Evolutionary conservation across 2,888 invertebrate species (phyloP), one percentile per base, ranked within the genome.

Genomic region (Carcina quercana): DNA sequence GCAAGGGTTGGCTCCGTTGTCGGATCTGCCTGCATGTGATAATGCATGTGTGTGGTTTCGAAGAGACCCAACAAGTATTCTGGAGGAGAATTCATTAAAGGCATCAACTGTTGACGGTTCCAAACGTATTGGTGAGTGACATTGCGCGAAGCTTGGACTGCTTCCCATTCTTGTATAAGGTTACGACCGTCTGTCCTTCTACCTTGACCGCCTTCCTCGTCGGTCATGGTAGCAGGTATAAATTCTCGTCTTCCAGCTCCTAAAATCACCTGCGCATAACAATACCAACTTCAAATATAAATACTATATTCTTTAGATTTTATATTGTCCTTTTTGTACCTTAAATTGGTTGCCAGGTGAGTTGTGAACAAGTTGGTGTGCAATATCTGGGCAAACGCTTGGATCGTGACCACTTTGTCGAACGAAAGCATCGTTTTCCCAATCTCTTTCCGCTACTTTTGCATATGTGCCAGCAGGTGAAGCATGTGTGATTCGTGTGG

Each of bases 401-500:
- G 3, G 71, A 85, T 74, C 40, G 24, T 35, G 38, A 13, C 59
- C 56, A 15, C 36, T 49, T 0, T 5, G 43, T 2, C 22, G 36
- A 3, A 90, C 74, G 30, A 87, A 86, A 0, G 76, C 79, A 61
- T 92, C 91, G 49, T 79, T 86, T 71, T 93, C 93, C 92, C 92
- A 93, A 55, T 89, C 83, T 21, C 93, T 85, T 43, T 88, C 70
- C 0, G 91, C 88, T 0, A 84, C 71, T 55, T 89, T 89, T 0
- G 93, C 91, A 61, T 89, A 92, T 0, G 86, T 71, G 1, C 89
- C 91, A 1, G 89, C 87, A 0, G 93, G 93, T 0, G 92, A 91
- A 3, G 93, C 94, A 61, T 93, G 92, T 0, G 93, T 93, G 1
- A 94, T 86, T 33, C 92, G 83, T 0, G 92, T 90, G 2, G 91